Base-by-base conservation (phyloP, 2,113 vertebrate genomes). In the Aldabrachelys gigantea region DNA sequence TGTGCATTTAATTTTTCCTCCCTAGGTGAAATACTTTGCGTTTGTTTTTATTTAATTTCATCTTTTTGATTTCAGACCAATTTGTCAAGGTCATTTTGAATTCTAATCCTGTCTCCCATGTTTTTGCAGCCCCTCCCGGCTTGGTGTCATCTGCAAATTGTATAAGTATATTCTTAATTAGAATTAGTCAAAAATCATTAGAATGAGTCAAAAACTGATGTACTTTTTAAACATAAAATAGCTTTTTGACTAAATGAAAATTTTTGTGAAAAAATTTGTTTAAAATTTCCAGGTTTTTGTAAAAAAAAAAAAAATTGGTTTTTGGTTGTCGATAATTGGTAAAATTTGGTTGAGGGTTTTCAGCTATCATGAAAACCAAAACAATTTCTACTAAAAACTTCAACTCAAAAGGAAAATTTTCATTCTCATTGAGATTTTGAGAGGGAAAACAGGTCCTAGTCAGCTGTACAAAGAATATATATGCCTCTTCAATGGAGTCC, bases 401-500 rank as follows among this genome's bases (percentile, higher is more conserved):
- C 83, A 76, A 81, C 5, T 2, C 79, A 96, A 93, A 53, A 24
- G 75, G 50, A 87, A 97, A 84, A 81, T 35, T 87, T 89, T 84
- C 14, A n/a, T 93, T 75, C 52, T 24, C 78, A 54, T 8, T 65
- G 7, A 87, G 75, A 19, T 29, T 87, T 87, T 72, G 62, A 65
- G 31, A 14, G 31, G 31, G 91, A 90, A 21, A 47, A 87, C 87
- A 89, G 24, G 80, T 87, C 89, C 92, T 88, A 75, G 79, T 6
- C 93, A 84, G 75, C 49, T 92, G 88, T 47, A 50, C 27, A 65
- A 22, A 90, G 82, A 78, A 85, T 88, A 52, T 38, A 95, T 92
- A 91, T 1, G 0, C 27, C 87, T 27, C 89, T 93, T 86, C 84
- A 91, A 82, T 57, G 72, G 84, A 89, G 31, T 47, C 62, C 85